Evolutionary conservation across 2,888 invertebrate genomes (phyloP).

Genomic region (Macroteleia sp.): DNA sequence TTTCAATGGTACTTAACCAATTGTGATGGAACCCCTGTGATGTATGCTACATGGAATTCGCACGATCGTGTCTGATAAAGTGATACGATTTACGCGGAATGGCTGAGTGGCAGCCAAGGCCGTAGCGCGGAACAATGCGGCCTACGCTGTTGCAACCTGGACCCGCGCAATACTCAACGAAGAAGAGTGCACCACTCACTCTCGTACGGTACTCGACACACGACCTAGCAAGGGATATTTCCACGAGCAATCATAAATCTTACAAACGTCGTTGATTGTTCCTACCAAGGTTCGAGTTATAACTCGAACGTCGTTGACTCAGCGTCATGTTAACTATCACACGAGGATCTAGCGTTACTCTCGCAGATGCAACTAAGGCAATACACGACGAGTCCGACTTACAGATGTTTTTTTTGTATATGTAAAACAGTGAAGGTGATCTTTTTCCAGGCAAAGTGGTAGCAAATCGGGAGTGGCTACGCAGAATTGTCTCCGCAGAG

Average conservation of each 20-base stretch:
- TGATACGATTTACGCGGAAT: conserved; percentile 64
- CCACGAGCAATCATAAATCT: conserved; percentile 65
- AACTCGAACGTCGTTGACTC: conserved; percentile 53
- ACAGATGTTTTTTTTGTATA: no score
- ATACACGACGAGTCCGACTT: no score
- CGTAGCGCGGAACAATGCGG: conserved; percentile 72
- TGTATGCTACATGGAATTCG: conserved; percentile 53
- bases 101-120: conserved; percentile 70
- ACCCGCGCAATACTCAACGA: conserved; percentile 60
- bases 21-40: conserved; percentile 16
- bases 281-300: conserved; percentile 56
- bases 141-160: conserved; percentile 67
- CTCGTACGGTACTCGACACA: conserved; percentile 32
- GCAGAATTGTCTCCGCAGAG: no score
- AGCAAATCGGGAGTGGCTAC: no score
- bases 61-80: conserved; percentile 62
- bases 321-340: conserved; percentile 61
- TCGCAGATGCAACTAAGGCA: no score
- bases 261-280: conserved; percentile 62
- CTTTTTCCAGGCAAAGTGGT: no score
- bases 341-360: no score
- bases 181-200: conserved; percentile 61
- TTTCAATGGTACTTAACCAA: not conserved
- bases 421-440: no score
- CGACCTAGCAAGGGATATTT: conserved; percentile 51